Evolutionary conservation across 2,797 vertebrate species (phyloP), one percentile per base, ranked within the genome.

Genomic region (Hippopotamyrus pictus): DNA sequence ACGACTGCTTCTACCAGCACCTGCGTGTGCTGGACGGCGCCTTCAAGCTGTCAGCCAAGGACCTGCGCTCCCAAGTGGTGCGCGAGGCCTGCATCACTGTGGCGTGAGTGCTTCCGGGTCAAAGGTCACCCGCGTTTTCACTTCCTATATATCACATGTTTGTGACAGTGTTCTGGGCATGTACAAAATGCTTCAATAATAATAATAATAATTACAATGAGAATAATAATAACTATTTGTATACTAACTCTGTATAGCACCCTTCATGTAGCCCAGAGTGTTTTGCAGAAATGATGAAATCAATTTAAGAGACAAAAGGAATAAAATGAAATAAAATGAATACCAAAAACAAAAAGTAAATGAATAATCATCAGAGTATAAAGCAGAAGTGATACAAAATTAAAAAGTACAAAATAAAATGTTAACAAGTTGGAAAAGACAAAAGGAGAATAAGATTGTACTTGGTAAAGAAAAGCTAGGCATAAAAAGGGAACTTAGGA

Each of bases 1-100:
- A 99, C 4, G 98, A 99, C 93, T 98, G 98, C 90, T 99, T 99
- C 93, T 99, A 97, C 93, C 98, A 99, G 94, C 98, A 99, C 92
- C 94, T 99, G 22, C 96, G 98, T 54, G 94, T 99, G 44, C 94
- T 99, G 90, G 98, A 99, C 73, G 97, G 98, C 89, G 98, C 98
- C 65, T 99, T 99, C 93, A 99, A 99, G 93, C 96, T 99, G 91
- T 99, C 98, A 0, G 98, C 98, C 86, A 99, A 99, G 95, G 98
- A 99, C 93, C 97, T 99, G 91, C 95, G 98, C 79, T 99, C 98
- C 48, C 98, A 99, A 93, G 98, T 99, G 93, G 98, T 99, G 86
- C 94, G 98, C 89, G 98, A 99, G 95, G 98, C 97, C 37, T 99
- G 98, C 95, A 97, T 99, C 92, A 99, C 98, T 91, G 98, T 99